These are phyloP conservation scores for Eulemur macaco DNA, from an alignment of 2,113 vertebrate species.

Conservation along the genomic window DNA sequence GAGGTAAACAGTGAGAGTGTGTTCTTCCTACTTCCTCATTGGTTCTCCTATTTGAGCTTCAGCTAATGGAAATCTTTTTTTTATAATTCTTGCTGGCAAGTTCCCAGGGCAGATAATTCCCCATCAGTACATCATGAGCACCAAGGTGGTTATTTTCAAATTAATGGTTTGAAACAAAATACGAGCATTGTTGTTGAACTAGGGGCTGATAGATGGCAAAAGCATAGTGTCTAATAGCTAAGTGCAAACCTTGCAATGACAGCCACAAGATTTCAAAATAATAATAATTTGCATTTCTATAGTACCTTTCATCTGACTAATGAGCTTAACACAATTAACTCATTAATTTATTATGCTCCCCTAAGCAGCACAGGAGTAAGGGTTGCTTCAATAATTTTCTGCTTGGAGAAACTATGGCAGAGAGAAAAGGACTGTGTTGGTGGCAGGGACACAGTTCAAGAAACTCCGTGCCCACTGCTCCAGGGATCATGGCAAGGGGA, in stretches of 20 bases:
- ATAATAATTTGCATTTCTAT: constrained; percentile 72
- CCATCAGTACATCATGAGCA: constrained; percentile 77
- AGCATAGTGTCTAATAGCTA: constrained; percentile 42
- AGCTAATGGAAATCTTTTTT: constrained; percentile 58
- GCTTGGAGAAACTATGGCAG: constrained; percentile 50
- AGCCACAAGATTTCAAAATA: constrained; percentile 66
- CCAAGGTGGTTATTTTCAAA: constrained; percentile 84
- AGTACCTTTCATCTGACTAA: constrained; percentile 66
- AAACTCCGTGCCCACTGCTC: background rate
- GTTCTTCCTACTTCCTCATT: background rate
- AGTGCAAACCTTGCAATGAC: constrained; percentile 54
- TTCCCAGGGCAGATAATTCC: constrained; percentile 81
- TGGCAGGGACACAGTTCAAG: background rate
- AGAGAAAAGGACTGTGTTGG: background rate
- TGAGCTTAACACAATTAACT: constrained; percentile 59
- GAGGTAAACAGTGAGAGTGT: background rate
- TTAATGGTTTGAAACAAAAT: constrained; percentile 81
- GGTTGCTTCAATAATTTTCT: constrained; percentile 29
- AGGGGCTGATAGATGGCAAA: constrained; percentile 72
- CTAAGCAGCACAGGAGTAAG: constrained; percentile 16
- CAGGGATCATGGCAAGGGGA: background rate
- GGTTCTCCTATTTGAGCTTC: constrained; percentile 10
- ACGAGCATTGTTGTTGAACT: constrained; percentile 81
- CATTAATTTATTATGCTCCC: constrained; percentile 55
- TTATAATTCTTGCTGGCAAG: constrained; percentile 76